Conservation (phyloP, 2,113 vertebrate species). For the Antechinus flavipes region DNA sequence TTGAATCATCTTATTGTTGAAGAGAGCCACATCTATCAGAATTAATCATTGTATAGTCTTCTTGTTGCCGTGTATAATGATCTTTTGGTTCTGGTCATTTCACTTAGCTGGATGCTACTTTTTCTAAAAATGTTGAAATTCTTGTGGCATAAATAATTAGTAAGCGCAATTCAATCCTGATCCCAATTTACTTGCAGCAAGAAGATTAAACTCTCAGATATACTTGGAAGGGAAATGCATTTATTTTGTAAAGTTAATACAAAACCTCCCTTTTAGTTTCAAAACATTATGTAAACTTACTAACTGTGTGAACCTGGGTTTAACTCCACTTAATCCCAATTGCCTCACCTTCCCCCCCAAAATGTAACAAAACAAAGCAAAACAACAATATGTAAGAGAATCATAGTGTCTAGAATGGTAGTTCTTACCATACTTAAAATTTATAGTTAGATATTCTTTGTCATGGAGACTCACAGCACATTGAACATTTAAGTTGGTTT, state of each 20-base stretch:
- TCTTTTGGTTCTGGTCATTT: too few species aligned
- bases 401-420: not conserved
- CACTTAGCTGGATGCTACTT: not conserved
- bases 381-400: too few species aligned
- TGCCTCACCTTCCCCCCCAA: too few species aligned
- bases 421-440: not conserved
- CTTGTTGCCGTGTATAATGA: too few species aligned
- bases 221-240: not conserved
- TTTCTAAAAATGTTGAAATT: not conserved
- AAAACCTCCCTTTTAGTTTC: not conserved
- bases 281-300: too few species aligned
- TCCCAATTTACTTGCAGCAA: not conserved
- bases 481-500: not conserved
- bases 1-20: too few species aligned
- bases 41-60: too few species aligned
- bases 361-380: too few species aligned
- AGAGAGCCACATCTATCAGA: too few species aligned
- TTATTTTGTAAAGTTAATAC: not conserved
- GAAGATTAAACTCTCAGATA: not conserved
- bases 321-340: too few species aligned
- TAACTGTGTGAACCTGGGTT: too few species aligned
- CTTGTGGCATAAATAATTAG: not conserved
- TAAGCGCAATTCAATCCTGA: not conserved
- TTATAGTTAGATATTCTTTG: not conserved
- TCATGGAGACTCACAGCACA: not conserved